These are phyloP conservation scores for Ophion costatus DNA, from an alignment of 2,888 invertebrate genomes.

Conservation along the genomic window DNA sequence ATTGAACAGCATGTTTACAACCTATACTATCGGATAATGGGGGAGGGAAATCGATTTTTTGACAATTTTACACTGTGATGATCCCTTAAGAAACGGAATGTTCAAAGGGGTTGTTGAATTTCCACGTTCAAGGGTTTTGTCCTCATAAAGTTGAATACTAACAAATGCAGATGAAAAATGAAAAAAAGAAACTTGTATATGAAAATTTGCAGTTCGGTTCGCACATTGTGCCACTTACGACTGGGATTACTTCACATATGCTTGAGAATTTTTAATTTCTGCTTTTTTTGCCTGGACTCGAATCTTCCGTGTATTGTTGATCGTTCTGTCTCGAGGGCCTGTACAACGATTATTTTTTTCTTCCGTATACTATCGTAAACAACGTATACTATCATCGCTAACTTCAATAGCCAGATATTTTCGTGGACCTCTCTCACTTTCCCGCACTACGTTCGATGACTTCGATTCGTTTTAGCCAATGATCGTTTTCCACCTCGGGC, in stretches of 20 bases:
- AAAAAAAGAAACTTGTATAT: background rate
- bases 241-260: background rate
- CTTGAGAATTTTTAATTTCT: background rate
- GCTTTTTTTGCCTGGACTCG: background rate
- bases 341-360: background rate
- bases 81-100: background rate
- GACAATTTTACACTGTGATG: too few relatives aligned
- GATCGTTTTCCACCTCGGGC: conserved; percentile 29
- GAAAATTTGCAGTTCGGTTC: background rate
- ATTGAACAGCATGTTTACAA: too few relatives aligned
- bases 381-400: background rate
- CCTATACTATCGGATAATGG: too few relatives aligned
- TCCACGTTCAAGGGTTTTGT: background rate
- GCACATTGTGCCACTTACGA: background rate
- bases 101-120: background rate
- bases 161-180: background rate
- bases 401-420: background rate
- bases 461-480: conserved; percentile 20
- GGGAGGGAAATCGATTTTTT: too few relatives aligned
- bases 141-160: background rate
- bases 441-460: background rate
- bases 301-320: background rate
- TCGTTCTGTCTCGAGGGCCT: background rate
- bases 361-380: background rate
- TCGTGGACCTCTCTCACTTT: background rate